Percentiles rank a stretch among this genome's conserved stretches.
phyloP scores from a whole-genome alignment of 2,113 vertebrate species.

The Phyllostomus discolor region DNA sequence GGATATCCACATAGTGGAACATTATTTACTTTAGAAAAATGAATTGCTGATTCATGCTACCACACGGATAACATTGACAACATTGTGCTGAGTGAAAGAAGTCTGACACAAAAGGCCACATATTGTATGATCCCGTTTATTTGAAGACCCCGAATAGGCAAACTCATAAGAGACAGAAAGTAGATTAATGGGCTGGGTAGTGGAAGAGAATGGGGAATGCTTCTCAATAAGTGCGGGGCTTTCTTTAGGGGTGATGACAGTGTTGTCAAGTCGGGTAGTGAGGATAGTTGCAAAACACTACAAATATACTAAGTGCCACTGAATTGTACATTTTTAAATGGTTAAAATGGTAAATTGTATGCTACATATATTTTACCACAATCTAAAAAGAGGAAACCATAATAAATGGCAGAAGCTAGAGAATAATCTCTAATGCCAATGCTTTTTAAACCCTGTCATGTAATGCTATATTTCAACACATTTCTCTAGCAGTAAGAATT shows the following conservation, averaged over 20 bases:
- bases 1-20: not conserved
- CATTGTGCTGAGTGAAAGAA: not conserved
- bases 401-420: not conserved
- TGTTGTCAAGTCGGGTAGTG: not conserved
- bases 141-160: not conserved
- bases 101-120: not conserved
- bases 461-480: not conserved
- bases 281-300: not conserved
- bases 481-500: not conserved
- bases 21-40: not conserved
- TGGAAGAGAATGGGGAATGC: not conserved
- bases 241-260: not conserved
- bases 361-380: constrained; percentile 10
- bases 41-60: not conserved
- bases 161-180: not conserved
- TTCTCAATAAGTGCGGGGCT: not conserved
- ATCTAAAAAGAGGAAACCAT: not conserved
- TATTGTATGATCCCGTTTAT: not conserved
- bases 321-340: not conserved
- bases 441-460: not conserved
- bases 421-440: not conserved
- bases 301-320: not conserved
- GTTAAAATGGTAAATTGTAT: not conserved
- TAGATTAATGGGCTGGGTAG: not conserved
- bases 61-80: not conserved